Evolutionary conservation across 2,797 vertebrate species (phyloP), one percentile per base, ranked within the genome.

Genomic region (Smutsia temminckii): DNA sequence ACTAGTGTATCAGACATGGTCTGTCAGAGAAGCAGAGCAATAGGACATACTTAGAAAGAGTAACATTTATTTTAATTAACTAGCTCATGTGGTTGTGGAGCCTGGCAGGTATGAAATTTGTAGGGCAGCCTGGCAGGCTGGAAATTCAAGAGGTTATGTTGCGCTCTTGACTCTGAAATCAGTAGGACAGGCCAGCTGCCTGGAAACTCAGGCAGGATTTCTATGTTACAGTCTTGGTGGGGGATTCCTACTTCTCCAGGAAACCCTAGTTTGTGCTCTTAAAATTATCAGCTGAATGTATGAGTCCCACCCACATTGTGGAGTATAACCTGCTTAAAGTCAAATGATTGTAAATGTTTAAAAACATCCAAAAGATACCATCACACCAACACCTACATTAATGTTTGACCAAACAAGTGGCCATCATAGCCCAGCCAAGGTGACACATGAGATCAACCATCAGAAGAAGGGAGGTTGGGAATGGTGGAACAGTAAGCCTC

Each of bases 61-160:
- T 23, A 6, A 42, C 20, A 25, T 42, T 72, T 69, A 81, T 69
- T 71, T 89, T 42, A 85, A 95, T 55, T 40, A 94, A 42, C 27
- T 25, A 20, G 32, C 14, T 75, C 18, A 85, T 27, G 46, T 1
- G 6, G 77, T 14, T 32, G 37, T 69, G 25, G n/a, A 46, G 37
- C 13, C 40, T 59, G 40, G 18, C 12, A 63, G 59, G 27, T 81
- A 21, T n/a, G 14, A 57, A 71, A 40, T 71, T 16, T 88, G 16
- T 14, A 46, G 8, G 32, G 21, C n/a, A 79, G 42, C 0, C 29
- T 46, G 14, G 72, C 23, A 74, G 51, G 6, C 21, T 49, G 46
- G 37, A 84, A 32, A 68, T 75, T 93, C 21, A 69, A 59, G 37
- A 40, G 25, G 79, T 78, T 5, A 40, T 53, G 23, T 13, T 64